phyloP scores from a whole-genome alignment of 1,140 invertebrate species.

The Drosophila rhopaloa region DNA sequence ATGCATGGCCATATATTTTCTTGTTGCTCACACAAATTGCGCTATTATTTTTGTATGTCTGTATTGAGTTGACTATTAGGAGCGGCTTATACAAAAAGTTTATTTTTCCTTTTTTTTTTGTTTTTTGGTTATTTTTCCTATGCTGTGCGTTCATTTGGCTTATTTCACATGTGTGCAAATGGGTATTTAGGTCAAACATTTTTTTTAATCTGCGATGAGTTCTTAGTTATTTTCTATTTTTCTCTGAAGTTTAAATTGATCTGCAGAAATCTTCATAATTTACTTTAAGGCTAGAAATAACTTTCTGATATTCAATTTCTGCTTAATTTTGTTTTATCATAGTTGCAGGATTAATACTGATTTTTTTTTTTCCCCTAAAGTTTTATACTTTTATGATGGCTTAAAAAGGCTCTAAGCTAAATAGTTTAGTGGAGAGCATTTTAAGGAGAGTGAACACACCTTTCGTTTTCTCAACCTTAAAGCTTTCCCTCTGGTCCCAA shows the following conservation, averaged over 20 bases:
- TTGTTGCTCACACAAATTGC: constrained; percentile 49
- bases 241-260: constrained; percentile 1
- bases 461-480: neutral
- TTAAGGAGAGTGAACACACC: neutral
- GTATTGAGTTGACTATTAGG: constrained; percentile 43
- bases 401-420: too few relatives aligned
- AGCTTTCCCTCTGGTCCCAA: neutral
- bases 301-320: neutral
- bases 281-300: neutral
- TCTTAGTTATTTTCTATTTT: neutral
- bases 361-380: too few relatives aligned
- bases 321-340: too few relatives aligned
- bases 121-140: constrained; percentile 6
- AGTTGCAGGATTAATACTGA: too few relatives aligned
- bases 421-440: neutral
- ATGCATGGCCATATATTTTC: constrained; percentile 64
- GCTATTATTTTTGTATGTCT: constrained; percentile 43
- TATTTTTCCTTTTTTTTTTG: constrained; percentile 4
- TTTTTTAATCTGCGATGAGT: neutral
- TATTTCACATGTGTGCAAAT: constrained; percentile 37
- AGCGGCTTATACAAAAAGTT: constrained; percentile 29
- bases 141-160: constrained; percentile 29
- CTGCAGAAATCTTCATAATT: too few relatives aligned
- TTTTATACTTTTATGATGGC: neutral
- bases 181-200: constrained; percentile 32